A percentile compares a stretch with the other conserved stretches of the same genome.
phyloP scores from a whole-genome alignment of 2,113 vertebrate species.

The Melanostigma gelatinosum region DNA sequence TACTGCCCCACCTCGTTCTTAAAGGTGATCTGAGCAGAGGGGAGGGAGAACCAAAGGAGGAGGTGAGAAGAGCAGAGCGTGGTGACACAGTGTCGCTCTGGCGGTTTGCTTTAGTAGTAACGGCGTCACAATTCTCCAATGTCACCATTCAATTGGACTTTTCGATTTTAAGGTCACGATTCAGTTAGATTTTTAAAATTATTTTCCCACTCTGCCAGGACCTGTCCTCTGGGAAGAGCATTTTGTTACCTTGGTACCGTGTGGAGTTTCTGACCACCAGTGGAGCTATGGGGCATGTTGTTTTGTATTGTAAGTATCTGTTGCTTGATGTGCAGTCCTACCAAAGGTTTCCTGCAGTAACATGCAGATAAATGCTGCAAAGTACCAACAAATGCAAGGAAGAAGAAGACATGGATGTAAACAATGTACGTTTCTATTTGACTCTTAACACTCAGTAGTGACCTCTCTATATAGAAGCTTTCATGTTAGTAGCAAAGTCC shows the following conservation, averaged over 20 bases:
- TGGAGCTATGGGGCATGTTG: background rate
- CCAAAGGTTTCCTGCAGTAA: background rate
- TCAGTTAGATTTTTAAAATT: background rate
- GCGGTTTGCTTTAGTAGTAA: background rate
- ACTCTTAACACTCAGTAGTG: background rate
- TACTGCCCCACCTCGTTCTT: slow-evolving; percentile 99
- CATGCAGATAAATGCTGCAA: background rate
- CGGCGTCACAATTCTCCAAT: too few relatives aligned
- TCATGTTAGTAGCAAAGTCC: background rate
- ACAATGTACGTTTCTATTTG: background rate
- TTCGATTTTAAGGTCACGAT: background rate
- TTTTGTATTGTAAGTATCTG: background rate
- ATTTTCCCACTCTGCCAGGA: background rate
- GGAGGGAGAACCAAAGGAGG: background rate
- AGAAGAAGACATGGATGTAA: background rate
- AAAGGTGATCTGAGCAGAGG: slow-evolving; percentile 90
- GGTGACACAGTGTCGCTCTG: background rate
- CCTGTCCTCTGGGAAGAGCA: background rate
- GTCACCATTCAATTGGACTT: background rate
- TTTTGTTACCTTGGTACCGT: background rate
- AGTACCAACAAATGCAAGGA: background rate
- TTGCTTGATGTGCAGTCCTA: background rate
- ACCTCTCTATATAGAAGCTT: background rate
- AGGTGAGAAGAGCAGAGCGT: background rate
- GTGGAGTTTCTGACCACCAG: background rate